phyloP scores from a whole-genome alignment of 2,888 invertebrate species.

The Cephus pulcher region DNA sequence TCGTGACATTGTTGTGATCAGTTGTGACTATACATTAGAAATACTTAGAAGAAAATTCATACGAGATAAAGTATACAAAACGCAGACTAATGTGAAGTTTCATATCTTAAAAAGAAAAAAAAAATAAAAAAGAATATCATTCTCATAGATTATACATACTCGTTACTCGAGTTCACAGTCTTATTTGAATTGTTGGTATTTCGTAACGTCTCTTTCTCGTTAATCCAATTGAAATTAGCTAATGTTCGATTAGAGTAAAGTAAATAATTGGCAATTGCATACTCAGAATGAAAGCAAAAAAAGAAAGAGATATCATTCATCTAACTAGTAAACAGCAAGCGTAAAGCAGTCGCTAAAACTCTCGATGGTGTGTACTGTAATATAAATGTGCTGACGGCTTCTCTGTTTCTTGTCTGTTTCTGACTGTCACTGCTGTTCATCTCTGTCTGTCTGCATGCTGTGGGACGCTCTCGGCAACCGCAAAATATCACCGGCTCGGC shows the following conservation, averaged over 20 bases:
- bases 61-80: neutral
- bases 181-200: no score
- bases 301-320: neutral
- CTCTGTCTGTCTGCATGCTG: slow-evolving; percentile 72
- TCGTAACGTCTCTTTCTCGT: no score
- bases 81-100: neutral
- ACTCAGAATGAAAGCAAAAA: neutral
- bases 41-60: neutral
- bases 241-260: no score
- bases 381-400: slow-evolving; percentile 65
- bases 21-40: neutral
- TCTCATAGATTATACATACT: no score
- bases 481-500: slow-evolving; percentile 1
- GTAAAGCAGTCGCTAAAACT: slow-evolving; percentile 17
- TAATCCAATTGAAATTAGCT: no score
- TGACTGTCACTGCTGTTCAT: slow-evolving; percentile 69
- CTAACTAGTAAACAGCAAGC: neutral
- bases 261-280: neutral
- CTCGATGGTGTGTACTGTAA: slow-evolving; percentile 40
- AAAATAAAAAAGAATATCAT: no score
- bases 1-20: neutral
- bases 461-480: slow-evolving; percentile 65
- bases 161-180: no score
- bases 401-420: slow-evolving; percentile 71
- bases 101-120: neutral